Percentiles rank a stretch among this genome's conserved stretches.
phyloP scores from a whole-genome alignment of 2,888 invertebrate species.

The Acanthosepion esculentum region DNA sequence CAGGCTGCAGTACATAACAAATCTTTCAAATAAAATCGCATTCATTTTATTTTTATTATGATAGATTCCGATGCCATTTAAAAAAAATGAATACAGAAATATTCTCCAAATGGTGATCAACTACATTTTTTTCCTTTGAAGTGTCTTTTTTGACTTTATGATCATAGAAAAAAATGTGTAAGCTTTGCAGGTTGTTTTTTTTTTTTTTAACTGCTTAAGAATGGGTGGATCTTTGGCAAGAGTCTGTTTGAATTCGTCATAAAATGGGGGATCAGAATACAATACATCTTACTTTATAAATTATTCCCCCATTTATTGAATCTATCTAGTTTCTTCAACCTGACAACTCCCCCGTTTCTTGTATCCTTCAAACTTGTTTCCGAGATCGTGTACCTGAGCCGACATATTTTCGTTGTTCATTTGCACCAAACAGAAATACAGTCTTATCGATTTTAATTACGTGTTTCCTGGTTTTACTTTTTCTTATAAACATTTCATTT shows the following conservation, averaged over 20 bases:
- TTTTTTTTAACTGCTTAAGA: background rate
- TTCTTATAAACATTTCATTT: background rate
- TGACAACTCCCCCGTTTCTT: too few species aligned
- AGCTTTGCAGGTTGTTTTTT: background rate
- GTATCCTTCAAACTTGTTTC: background rate
- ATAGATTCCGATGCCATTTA: background rate
- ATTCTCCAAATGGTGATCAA: background rate
- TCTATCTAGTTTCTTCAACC: background rate
- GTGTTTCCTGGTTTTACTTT: background rate
- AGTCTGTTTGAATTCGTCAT: background rate
- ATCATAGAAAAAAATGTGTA: background rate
- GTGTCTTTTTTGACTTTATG: background rate
- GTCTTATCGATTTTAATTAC: background rate
- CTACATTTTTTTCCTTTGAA: background rate
- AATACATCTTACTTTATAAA: background rate
- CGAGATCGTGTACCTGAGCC: background rate
- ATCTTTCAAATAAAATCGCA: too few species aligned
- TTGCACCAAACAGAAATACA: background rate
- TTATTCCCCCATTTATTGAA: conserved; percentile 22
- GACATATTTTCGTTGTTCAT: background rate
- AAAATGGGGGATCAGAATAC: conserved; percentile 33
- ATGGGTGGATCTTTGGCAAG: background rate
- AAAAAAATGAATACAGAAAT: background rate
- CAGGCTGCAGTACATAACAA: too few species aligned
- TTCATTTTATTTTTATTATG: background rate